These are phyloP conservation scores for Cnemophilus loriae DNA, from an alignment of 2,113 vertebrate species.

Conservation along the genomic window DNA sequence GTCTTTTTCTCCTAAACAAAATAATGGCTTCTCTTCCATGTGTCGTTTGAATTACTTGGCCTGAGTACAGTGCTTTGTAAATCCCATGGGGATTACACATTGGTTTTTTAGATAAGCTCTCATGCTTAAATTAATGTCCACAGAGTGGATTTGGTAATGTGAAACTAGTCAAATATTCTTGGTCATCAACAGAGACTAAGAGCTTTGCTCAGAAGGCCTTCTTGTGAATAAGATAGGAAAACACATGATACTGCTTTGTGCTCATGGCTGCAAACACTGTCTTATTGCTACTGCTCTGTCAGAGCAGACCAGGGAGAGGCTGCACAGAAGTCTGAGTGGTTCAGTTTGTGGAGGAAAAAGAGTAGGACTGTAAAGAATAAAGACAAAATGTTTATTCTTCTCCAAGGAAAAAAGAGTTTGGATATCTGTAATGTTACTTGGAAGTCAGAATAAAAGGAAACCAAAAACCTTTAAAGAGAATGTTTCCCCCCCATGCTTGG, in stretches of 20 bases:
- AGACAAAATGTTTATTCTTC: background rate
- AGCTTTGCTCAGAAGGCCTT: background rate
- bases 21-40: background rate
- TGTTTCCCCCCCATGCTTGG: background rate
- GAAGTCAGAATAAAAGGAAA: slow-evolving; percentile 2
- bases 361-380: background rate
- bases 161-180: background rate
- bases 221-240: background rate
- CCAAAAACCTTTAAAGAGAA: background rate
- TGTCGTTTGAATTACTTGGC: background rate
- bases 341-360: background rate
- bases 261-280: background rate
- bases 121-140: background rate
- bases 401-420: background rate
- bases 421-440: background rate
- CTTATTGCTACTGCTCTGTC: background rate
- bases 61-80: background rate
- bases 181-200: background rate
- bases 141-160: background rate
- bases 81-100: background rate
- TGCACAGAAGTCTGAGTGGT: background rate
- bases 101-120: background rate
- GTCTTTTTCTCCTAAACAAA: background rate
- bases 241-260: fast-evolving
- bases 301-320: background rate